Percentiles rank a stretch among this genome's conserved stretches.
Conservation (phyloP, 2,113 vertebrate species). For the Anhinga anhinga region DNA sequence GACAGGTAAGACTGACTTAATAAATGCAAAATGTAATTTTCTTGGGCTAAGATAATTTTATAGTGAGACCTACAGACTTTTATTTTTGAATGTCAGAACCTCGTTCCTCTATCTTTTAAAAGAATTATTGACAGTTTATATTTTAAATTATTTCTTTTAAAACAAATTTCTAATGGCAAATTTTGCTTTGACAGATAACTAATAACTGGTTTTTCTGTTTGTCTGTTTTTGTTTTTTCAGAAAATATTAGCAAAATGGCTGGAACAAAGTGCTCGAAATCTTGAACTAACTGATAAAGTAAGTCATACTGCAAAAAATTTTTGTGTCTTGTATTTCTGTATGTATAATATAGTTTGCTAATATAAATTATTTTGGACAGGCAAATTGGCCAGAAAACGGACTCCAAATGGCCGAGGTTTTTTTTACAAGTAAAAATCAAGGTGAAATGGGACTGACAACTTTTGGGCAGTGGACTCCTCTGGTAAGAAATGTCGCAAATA, state of each 20-base stretch:
- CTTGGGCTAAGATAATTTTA: neutral
- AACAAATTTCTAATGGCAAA: neutral
- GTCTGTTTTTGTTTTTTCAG: conserved; percentile 54
- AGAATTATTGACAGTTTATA: neutral
- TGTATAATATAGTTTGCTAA: neutral
- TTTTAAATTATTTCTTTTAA: neutral
- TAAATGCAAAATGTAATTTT: neutral
- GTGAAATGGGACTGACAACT: conserved; percentile 71
- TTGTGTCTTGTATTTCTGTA: neutral
- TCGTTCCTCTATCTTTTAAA: neutral
- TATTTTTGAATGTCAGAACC: neutral
- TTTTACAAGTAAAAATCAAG: conserved; percentile 72
- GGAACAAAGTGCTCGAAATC: conserved; percentile 86
- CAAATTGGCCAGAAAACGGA: conserved; percentile 93
- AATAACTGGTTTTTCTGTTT: neutral
- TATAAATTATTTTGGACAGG: conserved; percentile 69
- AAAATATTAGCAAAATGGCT: conserved; percentile 90
- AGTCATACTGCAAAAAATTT: neutral
- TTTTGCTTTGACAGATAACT: neutral
- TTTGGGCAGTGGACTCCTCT: conserved; percentile 80
- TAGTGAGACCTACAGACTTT: neutral
- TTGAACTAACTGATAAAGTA: conserved; percentile 96
- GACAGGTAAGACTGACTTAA: conserved; percentile 77
- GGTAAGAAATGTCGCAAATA: conserved; percentile 68
- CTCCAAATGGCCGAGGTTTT: conserved; percentile 86